A percentile compares a stretch with the other conserved stretches of the same genome.
Evolutionary conservation across 2,797 vertebrate genomes (phyloP).

Genomic region (Darevskia mixta): DNA sequence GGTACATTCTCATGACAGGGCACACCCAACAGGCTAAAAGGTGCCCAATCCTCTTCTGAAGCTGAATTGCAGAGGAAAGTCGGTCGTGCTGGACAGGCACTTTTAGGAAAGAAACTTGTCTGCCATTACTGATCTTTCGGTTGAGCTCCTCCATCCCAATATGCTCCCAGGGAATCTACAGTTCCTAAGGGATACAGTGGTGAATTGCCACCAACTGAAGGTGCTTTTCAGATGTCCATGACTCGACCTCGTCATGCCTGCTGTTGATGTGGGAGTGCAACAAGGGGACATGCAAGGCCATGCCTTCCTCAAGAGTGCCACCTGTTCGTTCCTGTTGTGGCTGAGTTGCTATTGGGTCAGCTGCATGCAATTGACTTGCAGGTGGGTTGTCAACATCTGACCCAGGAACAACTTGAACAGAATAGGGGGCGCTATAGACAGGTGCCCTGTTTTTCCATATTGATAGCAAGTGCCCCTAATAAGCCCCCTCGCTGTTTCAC

Average conservation of each 20-base stretch:
- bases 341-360: neutral
- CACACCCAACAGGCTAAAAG: too few relatives aligned
- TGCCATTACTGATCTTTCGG: neutral
- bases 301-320: neutral
- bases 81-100: neutral
- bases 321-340: neutral
- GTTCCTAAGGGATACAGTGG: neutral
- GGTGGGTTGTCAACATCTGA: neutral
- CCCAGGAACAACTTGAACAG: neutral
- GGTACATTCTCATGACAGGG: too few relatives aligned
- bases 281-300: neutral
- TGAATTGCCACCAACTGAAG: neutral
- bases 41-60: too few relatives aligned
- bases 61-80: neutral
- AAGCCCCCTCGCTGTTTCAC: too few relatives aligned
- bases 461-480: neutral
- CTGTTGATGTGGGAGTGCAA: neutral
- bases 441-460: neutral
- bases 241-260: too few relatives aligned
- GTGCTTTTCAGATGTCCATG: neutral
- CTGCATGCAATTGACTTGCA: neutral
- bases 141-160: neutral
- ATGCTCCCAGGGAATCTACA: neutral
- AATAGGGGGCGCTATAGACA: neutral
- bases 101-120: neutral